These are phyloP conservation scores for Ophion ellenae DNA, from an alignment of 2,888 invertebrate species.

Conservation along the genomic window DNA sequence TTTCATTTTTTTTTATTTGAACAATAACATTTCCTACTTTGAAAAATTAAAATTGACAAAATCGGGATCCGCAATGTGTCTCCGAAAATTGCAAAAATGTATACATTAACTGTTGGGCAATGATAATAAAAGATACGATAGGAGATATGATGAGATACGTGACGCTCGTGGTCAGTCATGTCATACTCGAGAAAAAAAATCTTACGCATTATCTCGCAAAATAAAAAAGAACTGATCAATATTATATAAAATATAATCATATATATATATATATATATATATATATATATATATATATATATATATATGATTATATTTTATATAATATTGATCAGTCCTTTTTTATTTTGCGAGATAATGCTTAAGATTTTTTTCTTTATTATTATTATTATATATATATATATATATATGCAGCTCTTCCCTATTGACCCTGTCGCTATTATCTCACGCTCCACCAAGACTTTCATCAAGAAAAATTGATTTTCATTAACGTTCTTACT, in stretches of 20 bases:
- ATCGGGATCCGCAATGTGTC: background rate
- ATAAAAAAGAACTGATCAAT: slow-evolving; percentile 9
- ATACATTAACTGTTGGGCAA: background rate
- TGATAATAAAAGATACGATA: slow-evolving; percentile 3
- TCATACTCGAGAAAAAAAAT: slow-evolving; percentile 20
- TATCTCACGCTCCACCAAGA: slow-evolving; percentile 12
- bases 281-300: too few relatives aligned
- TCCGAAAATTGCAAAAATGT: background rate
- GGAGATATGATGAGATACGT: slow-evolving; percentile 22
- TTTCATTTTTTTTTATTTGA: too few relatives aligned
- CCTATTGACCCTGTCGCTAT: background rate
- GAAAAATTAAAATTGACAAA: background rate
- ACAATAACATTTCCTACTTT: too few relatives aligned
- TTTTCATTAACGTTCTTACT: slow-evolving; percentile 11
- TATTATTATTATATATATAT: too few relatives aligned
- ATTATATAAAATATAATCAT: background rate
- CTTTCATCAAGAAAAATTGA: slow-evolving; percentile 27
- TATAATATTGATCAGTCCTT: slow-evolving; percentile 8
- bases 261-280: too few relatives aligned
- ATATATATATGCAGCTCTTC: background rate
- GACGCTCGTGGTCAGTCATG: slow-evolving; percentile 56
- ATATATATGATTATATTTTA: too few relatives aligned
- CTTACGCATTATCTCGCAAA: slow-evolving; percentile 10
- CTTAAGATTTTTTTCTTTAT: slow-evolving; percentile 41
- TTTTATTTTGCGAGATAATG: background rate